Evolutionary conservation across 2,888 invertebrate species (phyloP).

Genomic region (Mantis religiosa): DNA sequence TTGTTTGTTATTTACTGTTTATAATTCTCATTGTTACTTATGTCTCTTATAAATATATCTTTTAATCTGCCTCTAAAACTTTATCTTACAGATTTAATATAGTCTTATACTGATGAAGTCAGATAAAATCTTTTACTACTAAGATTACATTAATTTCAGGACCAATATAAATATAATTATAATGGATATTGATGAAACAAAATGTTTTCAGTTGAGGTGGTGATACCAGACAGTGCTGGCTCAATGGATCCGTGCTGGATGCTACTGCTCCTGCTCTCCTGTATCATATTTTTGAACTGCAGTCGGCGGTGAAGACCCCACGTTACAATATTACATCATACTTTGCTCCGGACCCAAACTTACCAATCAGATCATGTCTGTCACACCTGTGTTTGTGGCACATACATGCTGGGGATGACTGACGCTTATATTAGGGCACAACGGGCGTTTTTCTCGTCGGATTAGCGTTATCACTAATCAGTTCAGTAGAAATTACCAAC

Average conservation of each 20-base stretch:
- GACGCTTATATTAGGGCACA: neutral
- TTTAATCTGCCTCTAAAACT: too few relatives aligned
- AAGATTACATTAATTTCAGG: too few relatives aligned
- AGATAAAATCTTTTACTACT: too few relatives aligned
- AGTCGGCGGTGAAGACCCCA: neutral
- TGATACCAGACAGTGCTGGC: neutral
- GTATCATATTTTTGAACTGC: neutral
- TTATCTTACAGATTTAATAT: too few relatives aligned
- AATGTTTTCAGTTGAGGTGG: neutral
- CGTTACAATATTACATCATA: neutral
- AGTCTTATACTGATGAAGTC: too few relatives aligned
- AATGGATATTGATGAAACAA: neutral
- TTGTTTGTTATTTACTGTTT: too few relatives aligned
- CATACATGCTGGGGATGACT: neutral
- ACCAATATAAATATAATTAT: too few relatives aligned
- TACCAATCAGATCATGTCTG: neutral
- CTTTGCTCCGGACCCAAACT: neutral
- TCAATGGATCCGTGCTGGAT: neutral
- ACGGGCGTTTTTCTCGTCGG: neutral
- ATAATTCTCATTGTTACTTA: too few relatives aligned
- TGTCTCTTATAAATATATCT: too few relatives aligned
- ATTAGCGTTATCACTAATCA: neutral
- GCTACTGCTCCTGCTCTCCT: neutral
- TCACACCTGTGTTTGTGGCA: neutral
- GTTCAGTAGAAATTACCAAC: neutral